Base-by-base conservation (phyloP, 2,888 invertebrate species). In the Nephrotoma appendiculata region DNA sequence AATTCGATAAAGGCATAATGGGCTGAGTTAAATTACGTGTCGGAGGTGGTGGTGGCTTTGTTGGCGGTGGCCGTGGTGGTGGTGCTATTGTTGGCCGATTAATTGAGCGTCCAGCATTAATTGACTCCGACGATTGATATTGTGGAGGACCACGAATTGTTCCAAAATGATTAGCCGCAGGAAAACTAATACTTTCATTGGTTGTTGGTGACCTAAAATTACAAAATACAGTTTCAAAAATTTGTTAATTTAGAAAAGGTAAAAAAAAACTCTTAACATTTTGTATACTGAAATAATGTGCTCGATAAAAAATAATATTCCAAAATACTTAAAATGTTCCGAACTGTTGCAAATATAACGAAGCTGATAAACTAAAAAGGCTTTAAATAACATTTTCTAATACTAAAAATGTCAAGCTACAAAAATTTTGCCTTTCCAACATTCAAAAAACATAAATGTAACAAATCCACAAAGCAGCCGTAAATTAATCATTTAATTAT, bases 11-110 rank as follows among this genome's bases (percentile, higher is more conserved):
- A 86, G 90, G 89, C 11, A 90, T 87, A 86, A 88, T 89, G 87
- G 90, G 90, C 89, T 91, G 91, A 83, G 91, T 91, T 87, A 91
- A 89, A 88, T 92, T 91, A 88, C 91, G 90, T 87, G 91, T 91
- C 6, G 92, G 92, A 15, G 92, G 92, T 87, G 92, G 92, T 86
- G 92, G 92, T 19, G 92, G 92, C 88, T 91, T 92, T 6, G 90
- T 90, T 88, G 90, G 89, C 52, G 90, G 90, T 71, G 91, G 90
- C 87, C 90, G 90, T 83, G 90, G 87, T 15, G 86, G 90, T 71
- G 90, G 90, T 87, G 91, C 90, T 83, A 90, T 90, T 44, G 90
- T 90, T 42, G 92, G 92, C 12, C 92, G 92, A 87, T 91, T 91
- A 91, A 57, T 45, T 45, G 86, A 9, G 19, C 44, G 31, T 19